Conservation (phyloP, 2,888 invertebrate genomes). For the Cephonodes hylas region DNA sequence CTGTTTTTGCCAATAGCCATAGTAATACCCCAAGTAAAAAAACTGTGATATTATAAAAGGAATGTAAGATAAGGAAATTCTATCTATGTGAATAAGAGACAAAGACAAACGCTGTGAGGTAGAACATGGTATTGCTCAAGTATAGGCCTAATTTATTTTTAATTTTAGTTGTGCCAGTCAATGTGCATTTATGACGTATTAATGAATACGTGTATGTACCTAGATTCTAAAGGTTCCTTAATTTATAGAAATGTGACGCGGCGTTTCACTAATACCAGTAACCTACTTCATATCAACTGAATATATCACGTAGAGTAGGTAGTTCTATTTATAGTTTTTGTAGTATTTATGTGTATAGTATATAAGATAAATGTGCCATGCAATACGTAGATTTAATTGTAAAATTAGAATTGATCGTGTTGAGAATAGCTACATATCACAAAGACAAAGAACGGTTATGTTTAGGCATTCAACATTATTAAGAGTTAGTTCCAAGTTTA, state of each 20-base stretch:
- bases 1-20: conserved; percentile 83
- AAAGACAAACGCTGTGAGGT: too few relatives aligned
- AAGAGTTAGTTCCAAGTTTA: background rate
- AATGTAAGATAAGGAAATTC: conserved; percentile 9
- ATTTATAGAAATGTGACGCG: background rate
- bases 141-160: conserved; percentile 7
- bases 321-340: background rate
- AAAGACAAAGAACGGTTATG: conserved; percentile 15
- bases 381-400: conserved; percentile 17
- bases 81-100: background rate
- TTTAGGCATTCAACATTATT: background rate
- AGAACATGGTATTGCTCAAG: conserved; percentile 20
- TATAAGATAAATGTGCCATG: conserved; percentile 1
- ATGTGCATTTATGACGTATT: background rate
- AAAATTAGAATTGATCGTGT: conserved; percentile 14
- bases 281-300: background rate
- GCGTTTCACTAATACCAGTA: background rate
- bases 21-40: conserved; percentile 23
- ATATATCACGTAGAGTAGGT: background rate
- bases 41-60: conserved; percentile 42
- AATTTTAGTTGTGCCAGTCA: background rate
- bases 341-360: background rate
- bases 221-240: background rate
- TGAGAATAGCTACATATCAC: conserved; percentile 32
- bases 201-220: background rate